phyloP scores from a whole-genome alignment of 35 echinoderm and acorn worm genomes.

The Strongylocentrotus purpuratus region DNA sequence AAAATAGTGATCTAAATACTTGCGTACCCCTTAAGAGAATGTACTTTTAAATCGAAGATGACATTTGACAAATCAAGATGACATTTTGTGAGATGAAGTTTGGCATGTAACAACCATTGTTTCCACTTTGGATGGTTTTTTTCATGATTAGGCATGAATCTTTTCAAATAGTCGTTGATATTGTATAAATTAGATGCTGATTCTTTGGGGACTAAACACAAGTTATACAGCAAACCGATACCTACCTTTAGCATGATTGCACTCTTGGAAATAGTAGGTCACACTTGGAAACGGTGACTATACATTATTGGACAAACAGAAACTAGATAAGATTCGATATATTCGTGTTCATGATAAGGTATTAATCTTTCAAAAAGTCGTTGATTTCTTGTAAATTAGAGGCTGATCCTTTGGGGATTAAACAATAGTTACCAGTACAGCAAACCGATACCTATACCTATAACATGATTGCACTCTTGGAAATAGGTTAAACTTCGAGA shows the following conservation, averaged over 20 bases:
- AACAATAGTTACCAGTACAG: background rate
- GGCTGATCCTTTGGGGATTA: background rate
- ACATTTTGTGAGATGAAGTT: background rate
- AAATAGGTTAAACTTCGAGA: background rate
- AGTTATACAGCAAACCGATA: background rate
- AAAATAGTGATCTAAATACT: background rate
- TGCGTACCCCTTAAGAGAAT: background rate
- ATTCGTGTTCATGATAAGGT: too few species aligned
- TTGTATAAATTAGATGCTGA: background rate
- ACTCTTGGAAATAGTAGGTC: background rate
- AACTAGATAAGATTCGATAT: too few species aligned
- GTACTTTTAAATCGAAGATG: background rate
- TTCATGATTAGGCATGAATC: background rate
- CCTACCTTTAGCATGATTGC: background rate
- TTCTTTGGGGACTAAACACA: background rate
- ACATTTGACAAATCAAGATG: background rate
- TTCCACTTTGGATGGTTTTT: background rate
- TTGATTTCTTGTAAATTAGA: constrained; percentile 19
- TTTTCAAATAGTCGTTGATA: background rate
- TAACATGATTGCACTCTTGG: background rate
- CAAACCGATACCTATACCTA: background rate
- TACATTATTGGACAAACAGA: too few species aligned
- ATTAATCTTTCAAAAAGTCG: too few species aligned
- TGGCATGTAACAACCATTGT: constrained; percentile 1
- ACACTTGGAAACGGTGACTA: background rate